phyloP scores from a whole-genome alignment of 2,113 vertebrate species.

The Potamarius usumacintae region DNA sequence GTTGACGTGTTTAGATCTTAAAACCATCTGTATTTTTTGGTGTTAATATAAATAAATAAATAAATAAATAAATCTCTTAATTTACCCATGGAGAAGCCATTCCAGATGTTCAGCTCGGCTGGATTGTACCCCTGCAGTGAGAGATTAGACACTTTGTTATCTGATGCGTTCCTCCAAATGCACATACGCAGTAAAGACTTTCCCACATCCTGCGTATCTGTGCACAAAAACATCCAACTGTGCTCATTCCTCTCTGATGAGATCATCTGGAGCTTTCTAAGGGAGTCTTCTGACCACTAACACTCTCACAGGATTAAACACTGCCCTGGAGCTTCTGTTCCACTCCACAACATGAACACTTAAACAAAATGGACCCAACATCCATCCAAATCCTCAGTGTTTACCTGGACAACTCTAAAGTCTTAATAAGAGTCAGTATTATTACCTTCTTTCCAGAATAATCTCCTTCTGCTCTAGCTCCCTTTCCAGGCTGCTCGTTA shows the following conservation, averaged over 20 bases:
- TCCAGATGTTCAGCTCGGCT: neutral
- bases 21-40: no score
- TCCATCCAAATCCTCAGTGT: no score
- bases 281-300: neutral
- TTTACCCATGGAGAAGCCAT: conserved; percentile 50
- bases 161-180: neutral
- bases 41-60: no score
- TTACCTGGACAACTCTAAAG: neutral
- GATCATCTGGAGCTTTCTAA: neutral
- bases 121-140: conserved; percentile 24
- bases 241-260: neutral
- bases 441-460: neutral
- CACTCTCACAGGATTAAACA: neutral
- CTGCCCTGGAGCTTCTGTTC: neutral
- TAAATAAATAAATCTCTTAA: neutral
- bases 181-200: neutral
- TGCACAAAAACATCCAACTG: neutral
- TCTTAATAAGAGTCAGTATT: neutral
- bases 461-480: neutral
- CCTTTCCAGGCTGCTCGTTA: no score
- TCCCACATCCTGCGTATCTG: neutral
- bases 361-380: no score
- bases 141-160: neutral
- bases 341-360: neutral
- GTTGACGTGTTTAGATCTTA: neutral